Conservation (phyloP, 92 coral and sea anemone species). For the Porites cylindrica region DNA sequence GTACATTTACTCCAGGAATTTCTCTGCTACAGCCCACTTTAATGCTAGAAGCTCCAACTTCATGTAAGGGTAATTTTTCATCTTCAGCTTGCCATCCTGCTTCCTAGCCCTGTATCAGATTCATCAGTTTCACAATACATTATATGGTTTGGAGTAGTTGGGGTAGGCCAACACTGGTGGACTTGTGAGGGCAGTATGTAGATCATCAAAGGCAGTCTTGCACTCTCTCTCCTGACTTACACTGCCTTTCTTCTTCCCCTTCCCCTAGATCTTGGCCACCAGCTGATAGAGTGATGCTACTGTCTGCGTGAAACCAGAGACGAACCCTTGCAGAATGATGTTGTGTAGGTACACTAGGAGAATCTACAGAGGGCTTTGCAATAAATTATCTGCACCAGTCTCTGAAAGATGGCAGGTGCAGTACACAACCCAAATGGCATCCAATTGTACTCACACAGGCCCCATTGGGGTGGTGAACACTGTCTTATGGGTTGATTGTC, state of each 20-base stretch:
- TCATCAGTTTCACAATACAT: conserved; percentile 67
- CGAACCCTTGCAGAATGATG: conserved; percentile 59
- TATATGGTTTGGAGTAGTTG: conserved; percentile 54
- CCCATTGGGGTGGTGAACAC: conserved; percentile 63
- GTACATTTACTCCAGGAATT: conserved; percentile 59
- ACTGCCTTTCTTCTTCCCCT: conserved; percentile 40
- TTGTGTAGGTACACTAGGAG: conserved; percentile 64
- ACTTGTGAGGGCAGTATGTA: conserved; percentile 50
- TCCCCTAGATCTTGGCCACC: conserved; percentile 43
- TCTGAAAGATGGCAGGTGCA: conserved; percentile 55
- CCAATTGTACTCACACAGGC: conserved; percentile 42
- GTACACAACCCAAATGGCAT: conserved; percentile 69
- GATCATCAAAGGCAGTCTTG: conserved; percentile 50
- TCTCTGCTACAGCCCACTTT: conserved; percentile 74
- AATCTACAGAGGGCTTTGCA: conserved; percentile 47
- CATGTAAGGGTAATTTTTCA: conserved; percentile 70
- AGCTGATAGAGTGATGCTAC: conserved; percentile 60
- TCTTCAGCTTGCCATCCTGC: conserved; percentile 62
- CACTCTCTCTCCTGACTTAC: conserved; percentile 60
- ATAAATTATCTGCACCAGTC: conserved; percentile 48
- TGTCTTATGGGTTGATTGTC: conserved; percentile 49
- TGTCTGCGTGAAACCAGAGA: conserved; percentile 52
- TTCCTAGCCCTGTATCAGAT: conserved; percentile 10
- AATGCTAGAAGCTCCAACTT: conserved; percentile 74
- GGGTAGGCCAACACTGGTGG: conserved; percentile 12